phyloP scores from a whole-genome alignment of 2,113 vertebrate species.

The Lonchura striata region DNA sequence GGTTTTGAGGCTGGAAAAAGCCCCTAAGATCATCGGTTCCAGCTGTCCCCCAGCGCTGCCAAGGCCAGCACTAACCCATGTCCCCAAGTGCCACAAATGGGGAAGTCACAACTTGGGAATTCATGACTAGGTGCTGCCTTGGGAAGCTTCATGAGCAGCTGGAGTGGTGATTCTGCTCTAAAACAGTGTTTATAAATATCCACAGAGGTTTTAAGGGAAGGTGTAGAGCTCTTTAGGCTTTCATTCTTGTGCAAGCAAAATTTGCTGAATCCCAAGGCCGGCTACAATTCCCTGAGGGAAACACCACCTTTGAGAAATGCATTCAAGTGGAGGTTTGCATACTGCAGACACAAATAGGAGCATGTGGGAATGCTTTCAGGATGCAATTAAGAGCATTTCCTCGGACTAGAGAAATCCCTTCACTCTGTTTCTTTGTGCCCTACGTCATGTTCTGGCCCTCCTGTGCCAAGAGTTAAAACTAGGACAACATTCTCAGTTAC shows the following conservation, averaged over 20 bases:
- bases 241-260: slow-evolving; percentile 34
- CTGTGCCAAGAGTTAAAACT: accelerated
- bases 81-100: accelerated
- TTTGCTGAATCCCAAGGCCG: background rate
- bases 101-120: background rate
- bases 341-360: background rate
- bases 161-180: background rate
- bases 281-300: slow-evolving; percentile 20
- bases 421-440: background rate
- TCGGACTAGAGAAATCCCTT: background rate
- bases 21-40: accelerated
- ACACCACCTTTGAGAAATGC: background rate
- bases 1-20: background rate
- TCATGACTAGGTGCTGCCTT: background rate
- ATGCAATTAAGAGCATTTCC: slow-evolving; percentile 45
- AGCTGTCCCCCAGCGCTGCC: background rate
- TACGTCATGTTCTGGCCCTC: background rate
- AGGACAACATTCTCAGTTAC: background rate
- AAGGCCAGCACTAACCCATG: too few species aligned
- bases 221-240: slow-evolving; percentile 34
- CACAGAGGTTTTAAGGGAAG: slow-evolving; percentile 24
- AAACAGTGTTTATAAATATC: background rate
- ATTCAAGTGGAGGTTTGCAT: background rate
- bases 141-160: background rate
- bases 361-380: slow-evolving; percentile 15